Percentiles rank a stretch among this genome's conserved stretches.
phyloP scores from a whole-genome alignment of 2,113 vertebrate genomes.

The Calidris pygmaea region DNA sequence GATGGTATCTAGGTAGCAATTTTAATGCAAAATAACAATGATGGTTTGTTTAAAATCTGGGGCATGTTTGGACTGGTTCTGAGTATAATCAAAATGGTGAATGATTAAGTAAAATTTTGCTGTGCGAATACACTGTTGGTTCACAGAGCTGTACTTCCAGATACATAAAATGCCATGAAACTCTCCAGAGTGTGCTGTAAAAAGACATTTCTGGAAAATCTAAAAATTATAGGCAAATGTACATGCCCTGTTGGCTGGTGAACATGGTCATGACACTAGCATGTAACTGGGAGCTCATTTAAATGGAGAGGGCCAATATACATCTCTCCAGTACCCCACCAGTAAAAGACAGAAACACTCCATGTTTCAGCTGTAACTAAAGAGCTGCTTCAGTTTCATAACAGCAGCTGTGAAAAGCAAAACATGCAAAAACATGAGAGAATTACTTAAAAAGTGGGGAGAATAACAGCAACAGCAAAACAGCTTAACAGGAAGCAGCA shows the following conservation, averaged over 20 bases:
- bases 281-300: neutral
- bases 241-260: neutral
- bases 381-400: neutral
- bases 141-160: neutral
- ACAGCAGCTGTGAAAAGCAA: neutral
- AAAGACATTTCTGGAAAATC: neutral
- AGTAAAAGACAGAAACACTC: neutral
- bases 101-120: neutral
- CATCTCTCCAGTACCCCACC: neutral
- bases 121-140: neutral
- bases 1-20: neutral
- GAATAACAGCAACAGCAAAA: neutral
- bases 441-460: neutral
- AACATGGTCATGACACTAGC: neutral
- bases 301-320: neutral
- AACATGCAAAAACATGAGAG: neutral
- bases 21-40: neutral
- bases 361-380: neutral
- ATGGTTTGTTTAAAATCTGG: neutral
- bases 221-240: neutral
- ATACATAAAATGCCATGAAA: neutral
- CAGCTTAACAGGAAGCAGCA: neutral
- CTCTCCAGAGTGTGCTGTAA: neutral
- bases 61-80: neutral
- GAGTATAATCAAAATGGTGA: neutral